Evolutionary conservation across 2,888 invertebrate species (phyloP).

Genomic region (Drosophila meridiana): DNA sequence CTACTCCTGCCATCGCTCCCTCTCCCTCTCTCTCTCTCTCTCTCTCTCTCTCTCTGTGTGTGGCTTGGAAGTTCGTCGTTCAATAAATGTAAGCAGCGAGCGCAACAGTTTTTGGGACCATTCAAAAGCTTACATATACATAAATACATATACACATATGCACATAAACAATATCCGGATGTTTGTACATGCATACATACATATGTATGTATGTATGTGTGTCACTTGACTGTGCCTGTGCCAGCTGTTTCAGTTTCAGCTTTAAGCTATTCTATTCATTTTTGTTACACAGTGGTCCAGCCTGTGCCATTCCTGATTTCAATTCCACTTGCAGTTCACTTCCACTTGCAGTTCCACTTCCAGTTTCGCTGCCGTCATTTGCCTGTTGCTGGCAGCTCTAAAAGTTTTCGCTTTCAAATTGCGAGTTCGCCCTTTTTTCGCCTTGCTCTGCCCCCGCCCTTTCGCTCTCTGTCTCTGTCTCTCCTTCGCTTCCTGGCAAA

Average conservation of each 20-base stretch:
- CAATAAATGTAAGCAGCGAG: constrained; percentile 70
- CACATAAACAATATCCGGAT: constrained; percentile 68
- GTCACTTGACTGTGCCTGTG: constrained; percentile 33
- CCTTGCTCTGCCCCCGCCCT: background rate
- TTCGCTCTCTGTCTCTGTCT: background rate
- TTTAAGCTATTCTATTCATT: constrained; percentile 62
- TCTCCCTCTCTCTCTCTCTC: background rate
- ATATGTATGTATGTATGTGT: constrained; percentile 33
- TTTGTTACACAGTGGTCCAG: constrained; percentile 62
- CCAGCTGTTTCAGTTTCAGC: constrained; percentile 17
- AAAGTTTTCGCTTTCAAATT: constrained; percentile 66
- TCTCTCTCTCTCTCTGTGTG: background rate
- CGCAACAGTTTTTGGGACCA: constrained; percentile 54
- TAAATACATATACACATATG: constrained; percentile 17
- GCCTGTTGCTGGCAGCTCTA: constrained; percentile 42
- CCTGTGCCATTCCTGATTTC: constrained; percentile 3
- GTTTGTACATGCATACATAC: constrained; percentile 13
- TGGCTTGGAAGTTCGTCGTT: constrained; percentile 36
- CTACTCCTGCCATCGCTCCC: background rate
- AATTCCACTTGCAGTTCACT: constrained; percentile 14
- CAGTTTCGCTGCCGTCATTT: constrained; percentile 10
- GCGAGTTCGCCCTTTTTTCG: constrained; percentile 35
- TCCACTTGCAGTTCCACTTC: constrained; percentile 11
- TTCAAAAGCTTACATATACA: constrained; percentile 40
- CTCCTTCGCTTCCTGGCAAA: constrained; percentile 11